These are phyloP conservation scores for Paratrypauchen microcephalus DNA, from an alignment of 2,797 vertebrate genomes.

Conservation along the genomic window DNA sequence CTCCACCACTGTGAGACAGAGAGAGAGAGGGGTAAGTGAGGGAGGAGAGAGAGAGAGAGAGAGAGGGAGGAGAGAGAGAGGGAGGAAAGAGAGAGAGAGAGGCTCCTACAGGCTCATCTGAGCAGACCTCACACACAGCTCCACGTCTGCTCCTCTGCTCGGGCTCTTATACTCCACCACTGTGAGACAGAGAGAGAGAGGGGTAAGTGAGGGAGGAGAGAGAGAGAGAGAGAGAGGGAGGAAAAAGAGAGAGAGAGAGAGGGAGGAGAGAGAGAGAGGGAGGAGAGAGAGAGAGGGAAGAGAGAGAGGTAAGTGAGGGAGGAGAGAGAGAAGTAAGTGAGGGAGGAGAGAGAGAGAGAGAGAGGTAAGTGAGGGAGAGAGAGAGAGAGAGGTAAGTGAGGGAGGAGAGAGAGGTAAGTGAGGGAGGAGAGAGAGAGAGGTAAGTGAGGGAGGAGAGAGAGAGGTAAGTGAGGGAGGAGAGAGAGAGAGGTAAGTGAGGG, in stretches of 20 bases:
- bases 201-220: not conserved
- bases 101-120: constrained; percentile 78
- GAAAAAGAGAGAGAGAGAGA: constrained; percentile 52
- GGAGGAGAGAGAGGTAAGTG: too few species aligned
- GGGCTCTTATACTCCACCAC: constrained; percentile 23
- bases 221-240: not conserved
- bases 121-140: constrained; percentile 66
- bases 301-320: not conserved
- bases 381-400: too few species aligned
- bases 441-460: not conserved
- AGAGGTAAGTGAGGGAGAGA: too few species aligned
- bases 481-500: not conserved
- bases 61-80: constrained; percentile 4
- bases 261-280: constrained; percentile 45
- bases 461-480: too few species aligned
- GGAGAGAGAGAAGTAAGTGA: too few species aligned
- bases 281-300: not conserved
- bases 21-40: not conserved
- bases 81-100: constrained; percentile 68
- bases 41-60: not conserved
- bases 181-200: not conserved
- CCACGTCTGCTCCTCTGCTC: constrained; percentile 60
- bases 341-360: too few species aligned
- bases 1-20: not conserved
- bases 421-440: too few species aligned